Evolutionary conservation across 2,888 invertebrate genomes (phyloP), one percentile per base, ranked within the genome.

Genomic region (Candidula unifasciata): DNA sequence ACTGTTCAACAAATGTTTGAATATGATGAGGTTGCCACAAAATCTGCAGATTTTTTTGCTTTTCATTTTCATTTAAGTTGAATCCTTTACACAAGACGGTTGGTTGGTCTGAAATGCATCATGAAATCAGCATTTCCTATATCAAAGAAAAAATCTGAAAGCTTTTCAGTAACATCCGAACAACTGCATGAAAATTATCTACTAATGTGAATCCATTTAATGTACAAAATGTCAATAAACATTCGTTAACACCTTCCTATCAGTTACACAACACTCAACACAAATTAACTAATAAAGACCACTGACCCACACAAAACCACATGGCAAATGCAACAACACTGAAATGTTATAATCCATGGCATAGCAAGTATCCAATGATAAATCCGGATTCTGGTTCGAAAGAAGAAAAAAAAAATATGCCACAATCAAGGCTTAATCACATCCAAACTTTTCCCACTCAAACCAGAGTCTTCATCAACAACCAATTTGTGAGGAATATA

Each of bases 401-500:
- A 68, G 18, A 64, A 21, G 16, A 60, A 16, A 60, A 13, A 52
- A 44, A 6, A 35, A 16, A 18, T 37, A n/a, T 24, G 10, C 35
- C 74, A 74, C 44, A 74, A 68, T 24, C 52, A 2, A 21, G 27
- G 18, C 78, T 64, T 60, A 64, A 35, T n/a, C n/a, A 78, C 78
- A 37, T 18, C 21, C 3, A 33, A 30, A 37, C 44, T 52, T 6
- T 66, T 66, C 30, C 57, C 71, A 33, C 33, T 3, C 21, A 71
- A 80, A 69, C 57, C 10, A 2, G 80, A 57, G 24, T 71, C 80
- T n/a, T 76, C 74, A 8, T 76, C 82, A 57, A 60, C 57, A 10
- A 52, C 21, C 13, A 66, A 76, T 78, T 44, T 83, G 21, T 86
- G 86, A 18, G 88, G 80, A 84, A 88, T 92, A 71, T 91, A 90